Percentiles rank a stretch among this genome's conserved stretches.
These are phyloP conservation scores for Dusona sp. DNA, from an alignment of 2,888 invertebrate genomes.

Conservation along the genomic window DNA sequence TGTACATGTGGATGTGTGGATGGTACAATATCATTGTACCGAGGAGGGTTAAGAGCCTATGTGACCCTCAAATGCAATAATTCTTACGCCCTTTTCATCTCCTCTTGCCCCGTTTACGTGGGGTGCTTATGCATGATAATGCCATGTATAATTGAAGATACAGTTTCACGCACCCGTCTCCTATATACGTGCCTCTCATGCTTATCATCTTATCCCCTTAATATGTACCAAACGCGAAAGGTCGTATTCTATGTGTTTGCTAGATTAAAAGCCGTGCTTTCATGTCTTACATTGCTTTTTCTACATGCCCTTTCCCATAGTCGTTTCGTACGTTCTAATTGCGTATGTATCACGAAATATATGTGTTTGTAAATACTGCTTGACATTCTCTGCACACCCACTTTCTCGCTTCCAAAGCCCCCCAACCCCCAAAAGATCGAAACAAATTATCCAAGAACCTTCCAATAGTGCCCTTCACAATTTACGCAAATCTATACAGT, in stretches of 20 bases:
- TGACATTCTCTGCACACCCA: background rate
- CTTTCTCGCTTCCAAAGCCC: background rate
- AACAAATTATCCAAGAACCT: background rate
- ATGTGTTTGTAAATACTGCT: background rate
- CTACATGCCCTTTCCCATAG: background rate
- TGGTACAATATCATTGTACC: background rate
- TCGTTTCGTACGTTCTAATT: background rate
- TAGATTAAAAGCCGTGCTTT: background rate
- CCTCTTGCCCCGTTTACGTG: background rate
- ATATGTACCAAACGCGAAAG: background rate
- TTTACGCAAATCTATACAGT: background rate
- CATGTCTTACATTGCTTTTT: background rate
- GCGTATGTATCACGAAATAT: background rate
- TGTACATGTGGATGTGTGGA: too few species aligned
- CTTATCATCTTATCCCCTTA: background rate
- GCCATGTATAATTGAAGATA: background rate
- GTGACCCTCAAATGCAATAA: background rate
- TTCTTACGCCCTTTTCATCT: background rate
- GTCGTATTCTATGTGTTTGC: background rate
- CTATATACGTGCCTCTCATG: background rate
- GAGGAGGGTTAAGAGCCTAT: background rate
- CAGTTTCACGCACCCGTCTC: conserved; percentile 6
- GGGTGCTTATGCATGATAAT: background rate
- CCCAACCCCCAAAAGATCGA: background rate
- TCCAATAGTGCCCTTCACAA: background rate